Conservation (phyloP, 2,888 invertebrate species). For the Lymantria dispar region DNA sequence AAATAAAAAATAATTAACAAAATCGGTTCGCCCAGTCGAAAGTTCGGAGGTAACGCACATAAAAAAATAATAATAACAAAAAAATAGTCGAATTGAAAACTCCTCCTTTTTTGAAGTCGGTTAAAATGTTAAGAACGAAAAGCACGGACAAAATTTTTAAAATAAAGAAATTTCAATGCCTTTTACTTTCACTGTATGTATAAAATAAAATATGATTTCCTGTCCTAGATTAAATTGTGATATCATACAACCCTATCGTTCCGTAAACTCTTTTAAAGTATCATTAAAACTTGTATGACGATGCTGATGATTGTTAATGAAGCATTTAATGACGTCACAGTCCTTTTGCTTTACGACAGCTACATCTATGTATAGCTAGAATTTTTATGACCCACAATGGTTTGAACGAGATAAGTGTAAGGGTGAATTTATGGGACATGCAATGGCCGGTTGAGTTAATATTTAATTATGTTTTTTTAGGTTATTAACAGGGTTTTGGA, state of each 20-base stretch:
- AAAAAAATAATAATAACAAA: no score
- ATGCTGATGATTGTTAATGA: slow-evolving; percentile 75
- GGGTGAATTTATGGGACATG: slow-evolving; percentile 29
- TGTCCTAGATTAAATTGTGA: not conserved
- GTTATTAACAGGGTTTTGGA: not conserved
- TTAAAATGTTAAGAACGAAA: no score
- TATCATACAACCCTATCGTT: slow-evolving; percentile 8
- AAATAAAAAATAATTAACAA: no score
- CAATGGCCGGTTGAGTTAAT: slow-evolving; percentile 16
- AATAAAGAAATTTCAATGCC: no score
- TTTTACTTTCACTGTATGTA: no score
- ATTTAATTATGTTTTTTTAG: slow-evolving; percentile 11
- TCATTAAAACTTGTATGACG: slow-evolving; percentile 70
- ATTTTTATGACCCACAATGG: slow-evolving; percentile 30
- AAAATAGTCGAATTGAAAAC: no score
- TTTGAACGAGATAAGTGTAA: slow-evolving; percentile 30
- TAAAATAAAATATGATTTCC: no score
- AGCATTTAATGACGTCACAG: slow-evolving; percentile 32
- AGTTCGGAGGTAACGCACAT: no score
- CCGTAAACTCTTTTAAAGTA: slow-evolving; percentile 57
- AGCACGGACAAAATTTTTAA: no score
- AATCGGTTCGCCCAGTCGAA: no score
- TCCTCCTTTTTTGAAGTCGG: no score
- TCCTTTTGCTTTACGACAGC: slow-evolving; percentile 44
- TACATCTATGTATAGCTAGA: slow-evolving; percentile 34